Evolutionary conservation across 2,113 vertebrate genomes (phyloP), one percentile per base, ranked within the genome.

Genomic region (Paracanthobrama guichenoti): DNA sequence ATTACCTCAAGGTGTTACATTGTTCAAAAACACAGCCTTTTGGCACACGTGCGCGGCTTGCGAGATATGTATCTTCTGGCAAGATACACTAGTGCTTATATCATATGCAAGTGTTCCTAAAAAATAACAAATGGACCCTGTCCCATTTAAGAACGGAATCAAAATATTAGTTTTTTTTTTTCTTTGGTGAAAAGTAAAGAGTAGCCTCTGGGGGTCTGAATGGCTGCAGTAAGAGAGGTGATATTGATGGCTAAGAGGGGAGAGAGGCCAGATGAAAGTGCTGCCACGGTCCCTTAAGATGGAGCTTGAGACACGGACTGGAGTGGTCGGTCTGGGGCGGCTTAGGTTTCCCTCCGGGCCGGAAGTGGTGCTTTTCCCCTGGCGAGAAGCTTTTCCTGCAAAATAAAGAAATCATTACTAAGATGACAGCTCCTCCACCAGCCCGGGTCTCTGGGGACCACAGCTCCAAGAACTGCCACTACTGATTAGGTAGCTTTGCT

Each of bases 331-430:
- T 77, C 87, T 67, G 84, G 87, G 81, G 86, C 84, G 81, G 91
- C 90, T 86, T 93, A 90, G 85, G 91, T 91, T 94, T 93, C 92
- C 92, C 90, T 90, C 74, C 62, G 64, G 87, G 90, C 94, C 93
- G 94, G 94, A 95, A 95, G 94, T 92, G 87, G 90, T 59, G 82
- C 90, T 90, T 94, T 94, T 95, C 93, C 94, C 93, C 92, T 92
- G 91, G 93, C 91, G 93, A 94, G 92, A 93, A 92, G 91, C 89
- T 92, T 92, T 95, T 95, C 94, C 94, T 95, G 94, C 92, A 95
- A 95, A 95, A 95, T 95, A 95, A 95, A 95, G 93, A 94, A 95
- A 95, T 94, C 93, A 93, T 95, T 95, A 95, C 91, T 91, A 93
- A 94, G 93, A 94, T 94, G 94, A 95, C 93, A 94, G 93, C 92